phyloP scores from a whole-genome alignment of 2,113 vertebrate species.

The Propithecus coquereli region DNA sequence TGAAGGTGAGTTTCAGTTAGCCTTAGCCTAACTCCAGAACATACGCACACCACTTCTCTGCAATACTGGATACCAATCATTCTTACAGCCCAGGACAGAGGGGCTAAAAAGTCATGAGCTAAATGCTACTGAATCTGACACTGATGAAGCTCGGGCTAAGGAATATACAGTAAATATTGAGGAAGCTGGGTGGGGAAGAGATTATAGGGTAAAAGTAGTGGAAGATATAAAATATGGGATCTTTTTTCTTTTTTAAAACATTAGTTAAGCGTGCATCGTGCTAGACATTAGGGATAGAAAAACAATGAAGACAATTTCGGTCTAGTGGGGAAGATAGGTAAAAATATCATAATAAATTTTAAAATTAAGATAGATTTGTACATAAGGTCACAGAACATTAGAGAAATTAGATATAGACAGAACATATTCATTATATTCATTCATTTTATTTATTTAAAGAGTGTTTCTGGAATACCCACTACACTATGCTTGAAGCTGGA shows the following conservation, averaged over 20 bases:
- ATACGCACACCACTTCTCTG: not conserved
- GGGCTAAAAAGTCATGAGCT: not conserved
- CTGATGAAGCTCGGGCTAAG: not conserved
- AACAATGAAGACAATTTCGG: not conserved
- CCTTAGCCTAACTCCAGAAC: not conserved
- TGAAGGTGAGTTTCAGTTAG: not conserved
- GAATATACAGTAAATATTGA: not conserved
- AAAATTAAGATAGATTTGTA: not conserved
- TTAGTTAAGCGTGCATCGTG: not conserved
- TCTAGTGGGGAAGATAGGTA: not conserved
- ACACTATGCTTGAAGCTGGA: not conserved
- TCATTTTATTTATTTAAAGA: not conserved
- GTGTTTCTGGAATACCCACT: not conserved
- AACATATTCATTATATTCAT: not conserved
- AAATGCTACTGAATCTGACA: not conserved
- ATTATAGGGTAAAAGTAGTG: not conserved
- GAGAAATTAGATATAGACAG: not conserved
- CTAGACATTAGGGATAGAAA: not conserved
- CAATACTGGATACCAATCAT: not conserved
- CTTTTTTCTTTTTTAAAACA: not conserved
- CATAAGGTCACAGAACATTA: not conserved
- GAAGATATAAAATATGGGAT: not conserved
- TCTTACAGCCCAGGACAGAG: not conserved
- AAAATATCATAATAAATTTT: not conserved
- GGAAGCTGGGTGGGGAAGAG: not conserved